These are phyloP conservation scores for Hemicentrotus pulcherrimus DNA, from an alignment of 35 echinoderm and acorn worm species.

Conservation along the genomic window DNA sequence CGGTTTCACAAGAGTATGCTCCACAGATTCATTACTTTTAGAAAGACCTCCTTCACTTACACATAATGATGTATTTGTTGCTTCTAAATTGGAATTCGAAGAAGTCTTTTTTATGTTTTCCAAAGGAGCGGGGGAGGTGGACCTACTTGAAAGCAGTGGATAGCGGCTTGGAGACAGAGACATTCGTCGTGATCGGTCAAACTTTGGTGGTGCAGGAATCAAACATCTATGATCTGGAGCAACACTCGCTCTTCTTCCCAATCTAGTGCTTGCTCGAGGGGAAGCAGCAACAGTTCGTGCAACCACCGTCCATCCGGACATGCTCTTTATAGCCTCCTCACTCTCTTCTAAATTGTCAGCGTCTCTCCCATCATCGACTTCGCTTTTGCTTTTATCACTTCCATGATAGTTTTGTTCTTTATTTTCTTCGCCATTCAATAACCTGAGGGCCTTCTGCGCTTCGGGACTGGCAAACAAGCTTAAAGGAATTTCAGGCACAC, in stretches of 20 bases:
- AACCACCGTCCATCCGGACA: neutral
- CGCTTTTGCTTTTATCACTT: neutral
- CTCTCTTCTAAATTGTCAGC: neutral
- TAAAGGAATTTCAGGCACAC: neutral
- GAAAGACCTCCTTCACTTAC: neutral
- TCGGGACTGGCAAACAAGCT: slow-evolving; percentile 25
- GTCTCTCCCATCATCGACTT: neutral
- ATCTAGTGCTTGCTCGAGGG: neutral
- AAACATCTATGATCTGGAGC: neutral
- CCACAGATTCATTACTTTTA: neutral
- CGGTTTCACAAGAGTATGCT: neutral
- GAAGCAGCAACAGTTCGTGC: neutral
- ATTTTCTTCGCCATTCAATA: neutral
- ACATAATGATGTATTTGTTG: neutral
- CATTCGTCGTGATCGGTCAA: neutral
- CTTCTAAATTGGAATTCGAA: neutral
- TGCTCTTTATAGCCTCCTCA: neutral
- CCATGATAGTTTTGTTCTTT: neutral
- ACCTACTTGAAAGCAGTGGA: neutral
- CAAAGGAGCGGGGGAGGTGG: neutral
- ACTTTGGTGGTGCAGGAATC: neutral
- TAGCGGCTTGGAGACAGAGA: neutral
- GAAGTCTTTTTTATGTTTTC: neutral
- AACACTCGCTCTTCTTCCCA: neutral
- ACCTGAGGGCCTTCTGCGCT: neutral